Conservation (phyloP, 2,888 invertebrate genomes). For the Drosophila fungiperda region DNA sequence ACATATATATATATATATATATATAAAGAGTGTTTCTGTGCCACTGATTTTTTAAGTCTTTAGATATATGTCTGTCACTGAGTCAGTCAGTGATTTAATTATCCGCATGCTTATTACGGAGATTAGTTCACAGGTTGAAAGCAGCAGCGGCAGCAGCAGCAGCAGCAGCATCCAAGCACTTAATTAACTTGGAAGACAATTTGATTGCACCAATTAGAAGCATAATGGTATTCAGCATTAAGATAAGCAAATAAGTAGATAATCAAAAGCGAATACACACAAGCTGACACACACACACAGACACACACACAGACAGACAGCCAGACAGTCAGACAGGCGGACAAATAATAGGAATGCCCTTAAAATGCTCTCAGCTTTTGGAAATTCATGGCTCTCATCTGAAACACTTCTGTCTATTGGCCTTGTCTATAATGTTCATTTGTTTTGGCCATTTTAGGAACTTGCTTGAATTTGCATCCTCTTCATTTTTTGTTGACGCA, state of each 20-base stretch:
- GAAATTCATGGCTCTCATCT: background rate
- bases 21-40: too few relatives aligned
- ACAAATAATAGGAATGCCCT: background rate
- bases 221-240: constrained; percentile 49
- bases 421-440: background rate
- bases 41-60: too few relatives aligned
- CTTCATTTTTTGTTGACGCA: background rate
- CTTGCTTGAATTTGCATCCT: background rate
- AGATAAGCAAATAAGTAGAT: constrained; percentile 18
- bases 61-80: background rate
- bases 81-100: constrained; percentile 31
- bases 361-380: background rate
- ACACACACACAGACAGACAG: background rate
- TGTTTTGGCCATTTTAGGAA: background rate
- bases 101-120: constrained; percentile 49
- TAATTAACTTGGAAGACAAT: constrained; percentile 65
- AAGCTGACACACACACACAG: background rate
- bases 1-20: constrained; percentile 10
- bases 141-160: constrained; percentile 1
- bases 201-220: constrained; percentile 67
- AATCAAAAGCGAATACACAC: constrained; percentile 7
- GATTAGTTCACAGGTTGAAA: constrained; percentile 33
- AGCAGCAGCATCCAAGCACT: constrained; percentile 18
- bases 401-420: background rate
- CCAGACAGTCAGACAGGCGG: background rate